Conservation (phyloP, 2,888 invertebrate species). For the Campopleginae sp. region DNA sequence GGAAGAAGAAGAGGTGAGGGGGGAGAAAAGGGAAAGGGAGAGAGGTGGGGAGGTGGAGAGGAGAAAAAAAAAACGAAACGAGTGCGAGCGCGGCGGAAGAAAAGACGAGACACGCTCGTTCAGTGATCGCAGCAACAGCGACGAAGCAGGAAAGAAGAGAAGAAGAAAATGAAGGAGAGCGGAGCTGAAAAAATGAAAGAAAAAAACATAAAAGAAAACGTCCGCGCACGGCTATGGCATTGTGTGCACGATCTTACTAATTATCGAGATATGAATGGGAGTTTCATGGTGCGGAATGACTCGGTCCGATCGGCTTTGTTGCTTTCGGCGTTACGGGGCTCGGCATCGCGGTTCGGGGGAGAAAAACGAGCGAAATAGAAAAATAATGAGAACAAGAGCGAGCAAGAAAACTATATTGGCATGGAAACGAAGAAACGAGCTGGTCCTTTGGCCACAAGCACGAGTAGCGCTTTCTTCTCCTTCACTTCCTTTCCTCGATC, state of each 20-base stretch:
- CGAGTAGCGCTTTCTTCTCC: background rate
- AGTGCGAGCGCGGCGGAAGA: constrained; percentile 43
- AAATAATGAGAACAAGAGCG: background rate
- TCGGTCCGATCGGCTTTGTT: constrained; percentile 74
- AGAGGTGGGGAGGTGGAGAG: constrained; percentile 45
- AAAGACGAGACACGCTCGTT: constrained; percentile 53
- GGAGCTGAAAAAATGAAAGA: constrained; percentile 41
- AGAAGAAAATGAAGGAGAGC: constrained; percentile 27
- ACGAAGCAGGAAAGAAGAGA: constrained; percentile 35
- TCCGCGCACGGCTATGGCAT: constrained; percentile 66
- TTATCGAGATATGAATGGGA: constrained; percentile 77
- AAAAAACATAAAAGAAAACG: constrained; percentile 60
- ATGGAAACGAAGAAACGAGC: constrained; percentile 16
- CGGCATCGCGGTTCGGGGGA: background rate
- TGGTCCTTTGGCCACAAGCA: constrained; percentile 13
- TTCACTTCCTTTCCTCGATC: constrained; percentile 6
- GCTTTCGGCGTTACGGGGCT: constrained; percentile 38
- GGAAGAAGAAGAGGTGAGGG: constrained; percentile 52
- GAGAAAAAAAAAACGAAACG: constrained; percentile 47
- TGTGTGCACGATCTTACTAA: constrained; percentile 77
- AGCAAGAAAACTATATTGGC: constrained; percentile 28
- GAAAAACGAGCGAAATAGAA: constrained; percentile 19
- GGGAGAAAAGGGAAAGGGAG: constrained; percentile 48
- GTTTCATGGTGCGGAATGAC: constrained; percentile 73
- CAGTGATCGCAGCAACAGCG: constrained; percentile 49